Base-by-base conservation (phyloP, 2,113 vertebrate genomes). In the Chaetorhynchus papuensis region DNA sequence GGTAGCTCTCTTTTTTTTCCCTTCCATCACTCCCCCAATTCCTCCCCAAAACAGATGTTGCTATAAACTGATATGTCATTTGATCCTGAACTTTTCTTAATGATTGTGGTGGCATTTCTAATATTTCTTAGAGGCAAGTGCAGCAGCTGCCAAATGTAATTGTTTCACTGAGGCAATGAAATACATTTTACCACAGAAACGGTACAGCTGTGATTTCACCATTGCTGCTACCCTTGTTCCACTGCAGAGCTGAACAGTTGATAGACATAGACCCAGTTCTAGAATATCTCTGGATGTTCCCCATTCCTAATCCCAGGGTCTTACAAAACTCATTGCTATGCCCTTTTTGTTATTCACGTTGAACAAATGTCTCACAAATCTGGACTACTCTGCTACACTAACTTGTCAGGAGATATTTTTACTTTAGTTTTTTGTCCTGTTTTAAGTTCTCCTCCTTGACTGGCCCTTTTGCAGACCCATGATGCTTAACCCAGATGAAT, bases 21-120 rank as follows among this genome's bases (percentile, higher is more conserved):
- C 42, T 50, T 75, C 61, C 47, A 33, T 61, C 39, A 9, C 39
- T 69, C 15, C n/a, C 27, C 26, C 60, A 64, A 7, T 41, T 65
- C 68, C 56, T 49, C 44, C 83, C 59, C 50, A 10, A 86, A 94
- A 31, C 94, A 93, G 92, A 86, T 86, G 89, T 76, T 89, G 41
- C 94, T 56, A 24, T 93, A 82, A 88, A 94, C 27, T 17, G 47
- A 47, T 92, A 57, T 37, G 57, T 90, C 92, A 90, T 64, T 66
- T 65, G 41, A 61, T 71, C 45, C 64, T 96, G 93, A 97, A 93
- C 92, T 96, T 97, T 76, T 66, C 90, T 83, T 94, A 84, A 93
- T 72, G 57, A 45, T 13, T 71, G 33, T 68, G 56, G 37, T 95
- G 93, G 60, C 71, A 88, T 97, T 96, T 96, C 82, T 90, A 49